A percentile compares a stretch with the other conserved stretches of the same genome.
Evolutionary conservation across 1,140 invertebrate species (phyloP).

Genomic region (Diprion similis): DNA sequence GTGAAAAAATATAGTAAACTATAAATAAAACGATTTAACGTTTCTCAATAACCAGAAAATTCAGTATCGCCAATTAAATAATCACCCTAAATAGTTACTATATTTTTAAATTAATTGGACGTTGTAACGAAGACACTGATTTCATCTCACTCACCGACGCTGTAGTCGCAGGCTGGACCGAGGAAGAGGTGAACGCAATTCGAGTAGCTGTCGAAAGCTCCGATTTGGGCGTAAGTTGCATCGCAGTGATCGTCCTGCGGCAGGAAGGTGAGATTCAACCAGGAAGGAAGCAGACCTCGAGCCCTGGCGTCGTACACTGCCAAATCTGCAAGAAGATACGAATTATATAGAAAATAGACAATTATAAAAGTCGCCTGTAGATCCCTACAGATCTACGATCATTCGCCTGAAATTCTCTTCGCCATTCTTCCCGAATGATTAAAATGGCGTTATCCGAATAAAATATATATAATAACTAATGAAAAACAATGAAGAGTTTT

Average conservation of each 20-base stretch:
- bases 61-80: background rate
- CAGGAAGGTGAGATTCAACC: constrained; percentile 66
- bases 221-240: constrained; percentile 71
- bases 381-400: no score
- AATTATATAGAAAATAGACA: background rate
- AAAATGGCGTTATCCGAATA: no score
- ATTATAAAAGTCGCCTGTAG: no score
- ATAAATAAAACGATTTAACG: background rate
- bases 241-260: constrained; percentile 74
- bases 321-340: constrained; percentile 52
- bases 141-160: constrained; percentile 67
- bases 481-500: no score
- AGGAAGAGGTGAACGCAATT: constrained; percentile 75
- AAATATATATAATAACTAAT: no score
- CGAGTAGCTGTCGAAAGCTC: constrained; percentile 71
- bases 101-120: no score
- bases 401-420: no score
- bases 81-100: no score
- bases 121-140: no score
- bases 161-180: constrained; percentile 78
- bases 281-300: constrained; percentile 60
- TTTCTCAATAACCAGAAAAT: constrained; percentile 1
- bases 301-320: constrained; percentile 62
- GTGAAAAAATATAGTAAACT: background rate
- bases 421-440: no score